Base-by-base conservation (phyloP, 2,797 vertebrate species). In the Rhinatrema bivittatum region DNA sequence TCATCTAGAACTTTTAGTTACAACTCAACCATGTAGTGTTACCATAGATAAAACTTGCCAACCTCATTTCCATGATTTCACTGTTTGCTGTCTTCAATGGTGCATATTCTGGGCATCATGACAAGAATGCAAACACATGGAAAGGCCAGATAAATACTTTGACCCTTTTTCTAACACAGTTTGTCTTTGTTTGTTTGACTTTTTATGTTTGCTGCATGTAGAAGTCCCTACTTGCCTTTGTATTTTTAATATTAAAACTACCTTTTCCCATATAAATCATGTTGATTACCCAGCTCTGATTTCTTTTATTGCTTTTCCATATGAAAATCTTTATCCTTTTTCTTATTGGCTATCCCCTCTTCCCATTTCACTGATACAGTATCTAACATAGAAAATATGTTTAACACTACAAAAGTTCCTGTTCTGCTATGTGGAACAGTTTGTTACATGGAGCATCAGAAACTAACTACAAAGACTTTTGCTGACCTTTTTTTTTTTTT, bases 1-100 rank as follows among this genome's bases (percentile, higher is more conserved):
- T 86, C 83, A 80, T 68, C 68, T 88, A 86, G 82, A 89, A 79
- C 81, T 70, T 57, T n/a, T 65, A 52, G 61, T 68, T 69, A 56
- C 64, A 38, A 41, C 77, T 72, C 60, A 70, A 68, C 70, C 62
- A 62, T 43, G 60, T 65, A 69, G 63, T 63, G 42, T 63, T 72
- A 51, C 61, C 61, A 60, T 64, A 60, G 53, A 74, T 30, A 62
- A 57, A 65, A 61, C 53, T 41, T 68, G 55, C 64, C 75, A 64
- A 64, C 61, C 50, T 53, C 39, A 53, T 70, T 60, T 67, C 61
- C 36, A 31, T 74, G 37, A 48, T 33, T 56, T 53, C 37, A 22
- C 33, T 27, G 43, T 62, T 69, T 63, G 65, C 57, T 38, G 36
- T 54, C 76, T 77, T 67, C 60, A 40, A 68, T 32, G 62, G 53